phyloP scores from a whole-genome alignment of 1,140 invertebrate genomes.

The Globodera rostochiensis region DNA sequence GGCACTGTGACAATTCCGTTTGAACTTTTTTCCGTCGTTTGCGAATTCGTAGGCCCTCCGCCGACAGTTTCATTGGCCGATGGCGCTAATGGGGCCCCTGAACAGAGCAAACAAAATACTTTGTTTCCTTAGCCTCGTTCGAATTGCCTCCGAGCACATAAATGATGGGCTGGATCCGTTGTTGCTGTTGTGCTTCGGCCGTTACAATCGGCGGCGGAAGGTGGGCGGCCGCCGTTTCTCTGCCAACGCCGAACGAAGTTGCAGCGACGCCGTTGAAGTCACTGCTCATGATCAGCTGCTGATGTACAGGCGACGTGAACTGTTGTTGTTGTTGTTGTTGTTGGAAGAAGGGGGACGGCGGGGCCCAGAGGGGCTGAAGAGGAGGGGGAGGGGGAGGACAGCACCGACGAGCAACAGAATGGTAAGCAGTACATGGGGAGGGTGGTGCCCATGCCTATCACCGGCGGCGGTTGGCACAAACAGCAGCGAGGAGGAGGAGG shows the following conservation, averaged over 20 bases:
- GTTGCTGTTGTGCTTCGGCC: background rate
- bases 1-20: background rate
- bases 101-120: background rate
- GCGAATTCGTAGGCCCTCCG: too few relatives aligned
- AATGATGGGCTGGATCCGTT: background rate
- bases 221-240: background rate
- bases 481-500: background rate
- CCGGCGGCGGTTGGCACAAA: background rate
- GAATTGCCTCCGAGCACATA: background rate
- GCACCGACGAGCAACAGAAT: background rate
- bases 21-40: background rate
- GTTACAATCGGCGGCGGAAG: background rate
- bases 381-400: too few relatives aligned
- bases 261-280: background rate
- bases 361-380: too few relatives aligned
- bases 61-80: background rate
- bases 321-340: background rate
- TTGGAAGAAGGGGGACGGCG: background rate
- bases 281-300: background rate
- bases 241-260: too few relatives aligned
- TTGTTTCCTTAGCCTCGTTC: background rate
- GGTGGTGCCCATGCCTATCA: background rate
- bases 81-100: background rate
- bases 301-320: background rate
- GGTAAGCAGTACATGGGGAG: background rate